Conservation (phyloP, 1,140 invertebrate species). For the Heterodera schachtii region DNA sequence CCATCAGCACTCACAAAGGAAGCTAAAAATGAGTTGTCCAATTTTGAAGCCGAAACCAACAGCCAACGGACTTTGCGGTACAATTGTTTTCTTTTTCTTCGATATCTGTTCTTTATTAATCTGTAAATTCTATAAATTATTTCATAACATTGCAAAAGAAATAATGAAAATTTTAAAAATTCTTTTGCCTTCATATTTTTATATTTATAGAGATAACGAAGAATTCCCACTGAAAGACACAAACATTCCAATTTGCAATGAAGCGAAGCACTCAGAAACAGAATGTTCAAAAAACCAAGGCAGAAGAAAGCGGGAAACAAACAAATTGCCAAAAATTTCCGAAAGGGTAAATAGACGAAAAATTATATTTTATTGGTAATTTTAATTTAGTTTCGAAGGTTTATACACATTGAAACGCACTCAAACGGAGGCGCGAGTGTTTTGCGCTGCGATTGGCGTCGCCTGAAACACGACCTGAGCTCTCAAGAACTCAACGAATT, state of each 20-base stretch:
- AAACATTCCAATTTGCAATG: neutral
- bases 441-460: conserved; percentile 90
- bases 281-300: neutral
- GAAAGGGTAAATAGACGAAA: neutral
- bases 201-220: neutral
- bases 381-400: conserved; percentile 68
- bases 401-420: conserved; percentile 85
- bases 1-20: neutral
- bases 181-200: neutral
- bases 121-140: too few species aligned
- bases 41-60: neutral
- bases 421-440: conserved; percentile 92
- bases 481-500: conserved; percentile 78
- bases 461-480: conserved; percentile 74
- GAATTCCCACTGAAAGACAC: neutral
- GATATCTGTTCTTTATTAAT: too few species aligned
- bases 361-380: neutral
- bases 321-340: neutral
- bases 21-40: neutral
- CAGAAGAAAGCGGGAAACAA: neutral
- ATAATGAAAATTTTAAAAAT: too few species aligned
- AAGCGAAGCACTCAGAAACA: neutral
- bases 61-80: neutral
- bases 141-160: too few species aligned
- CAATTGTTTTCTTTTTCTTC: neutral